Base-by-base conservation (phyloP, 2,888 invertebrate species). In the Sisyra nigra region DNA sequence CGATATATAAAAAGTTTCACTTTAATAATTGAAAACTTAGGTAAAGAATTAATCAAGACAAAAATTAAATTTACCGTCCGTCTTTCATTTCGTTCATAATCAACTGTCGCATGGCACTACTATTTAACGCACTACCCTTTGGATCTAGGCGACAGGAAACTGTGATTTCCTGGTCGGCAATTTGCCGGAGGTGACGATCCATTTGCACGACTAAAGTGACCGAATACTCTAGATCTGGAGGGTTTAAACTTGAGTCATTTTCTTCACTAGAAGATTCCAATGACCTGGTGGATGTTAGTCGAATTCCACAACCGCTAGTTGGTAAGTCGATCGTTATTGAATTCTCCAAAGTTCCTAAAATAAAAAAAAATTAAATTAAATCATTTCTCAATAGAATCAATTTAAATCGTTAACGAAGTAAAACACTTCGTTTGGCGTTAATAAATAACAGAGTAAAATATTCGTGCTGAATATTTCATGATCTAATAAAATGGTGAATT, bases 131-230 rank as follows among this genome's bases (percentile, higher is more conserved):
- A 45, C 74, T 69, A 7, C 68, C 72, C 42, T 66, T 66, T 17
- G 67, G 66, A 51, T 69, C 65, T 45, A 75, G 57, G 53, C 66
- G 63, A 55, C 83, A 84, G 50, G 71, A 63, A 6, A 80, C 69
- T 10, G 69, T 62, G 41, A 73, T 63, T 52, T 79, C 74, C 53
- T 80, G 76, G 54, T 84, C 84, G 1, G 75, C 73, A 36, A 76
- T 76, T 60, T 82, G 82, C 50, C 80, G 74, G 40, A 85, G 63
- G 53, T 77, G 74, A 46, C 71, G 67, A 54, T 84, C 84, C 71
- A 80, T 82, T 58, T 85, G 84, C 18, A 82, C 66, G 48, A 82
- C 73, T 42, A 85, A 61, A 44, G 73, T 72, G 8, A 79, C 76
- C 10, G 69, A 70, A 57, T 80, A 78, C 54, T 73, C 72, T 55